Conservation (phyloP, 2,113 vertebrate genomes). For the Gallinago media region DNA sequence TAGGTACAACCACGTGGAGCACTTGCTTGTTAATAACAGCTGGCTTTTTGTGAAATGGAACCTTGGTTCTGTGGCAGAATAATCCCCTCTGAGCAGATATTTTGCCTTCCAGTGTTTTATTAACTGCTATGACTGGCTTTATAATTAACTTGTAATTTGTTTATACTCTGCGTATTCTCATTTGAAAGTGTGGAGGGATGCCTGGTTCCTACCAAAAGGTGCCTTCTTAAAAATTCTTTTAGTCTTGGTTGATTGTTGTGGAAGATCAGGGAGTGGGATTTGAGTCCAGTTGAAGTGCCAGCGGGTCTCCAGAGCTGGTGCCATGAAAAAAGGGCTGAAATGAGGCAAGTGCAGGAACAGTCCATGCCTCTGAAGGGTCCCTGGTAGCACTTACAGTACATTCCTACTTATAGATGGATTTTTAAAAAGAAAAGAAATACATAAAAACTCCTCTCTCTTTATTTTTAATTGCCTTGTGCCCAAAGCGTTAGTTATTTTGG, state of each 20-base stretch:
- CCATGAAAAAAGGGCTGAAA: neutral
- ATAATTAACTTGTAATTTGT: neutral
- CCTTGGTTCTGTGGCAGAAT: neutral
- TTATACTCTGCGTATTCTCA: neutral
- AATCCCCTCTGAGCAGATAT: neutral
- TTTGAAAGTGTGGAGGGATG: neutral
- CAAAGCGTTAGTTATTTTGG: neutral
- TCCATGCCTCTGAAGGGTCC: neutral
- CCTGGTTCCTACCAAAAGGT: neutral
- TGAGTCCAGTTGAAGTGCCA: neutral
- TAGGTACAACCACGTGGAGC: slow-evolving; percentile 2
- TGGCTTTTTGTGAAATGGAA: neutral
- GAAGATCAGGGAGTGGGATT: neutral
- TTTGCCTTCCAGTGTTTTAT: neutral
- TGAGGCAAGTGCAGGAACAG: neutral
- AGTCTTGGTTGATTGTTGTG: neutral
- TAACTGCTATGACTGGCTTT: neutral
- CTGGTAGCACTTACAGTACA: neutral
- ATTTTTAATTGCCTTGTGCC: neutral
- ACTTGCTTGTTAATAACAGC: neutral
- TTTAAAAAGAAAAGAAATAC: neutral
- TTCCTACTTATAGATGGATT: neutral
- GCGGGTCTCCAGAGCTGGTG: neutral
- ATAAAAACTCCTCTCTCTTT: neutral
- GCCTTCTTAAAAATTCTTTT: neutral